A percentile compares a stretch with the other conserved stretches of the same genome.
Conservation (phyloP, 2,797 vertebrate species). For the Anguilla obscura region DNA sequence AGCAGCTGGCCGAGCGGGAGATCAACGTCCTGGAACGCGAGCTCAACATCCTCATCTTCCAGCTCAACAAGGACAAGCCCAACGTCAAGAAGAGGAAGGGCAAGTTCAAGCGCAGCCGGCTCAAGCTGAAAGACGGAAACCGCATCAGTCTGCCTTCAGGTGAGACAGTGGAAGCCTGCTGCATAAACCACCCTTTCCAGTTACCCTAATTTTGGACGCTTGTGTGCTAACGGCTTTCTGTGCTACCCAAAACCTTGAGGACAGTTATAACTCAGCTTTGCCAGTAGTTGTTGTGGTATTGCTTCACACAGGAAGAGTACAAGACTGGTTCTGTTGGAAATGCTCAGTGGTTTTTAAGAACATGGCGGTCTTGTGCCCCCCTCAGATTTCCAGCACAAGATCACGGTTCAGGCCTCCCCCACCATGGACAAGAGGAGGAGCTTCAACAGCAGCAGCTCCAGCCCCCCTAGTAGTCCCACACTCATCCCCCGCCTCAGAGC, state of each 20-base stretch:
- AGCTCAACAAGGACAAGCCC: conserved; percentile 92
- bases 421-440: conserved; percentile 91
- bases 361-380: conserved; percentile 10
- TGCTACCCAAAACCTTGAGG: neutral
- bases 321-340: neutral
- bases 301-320: neutral
- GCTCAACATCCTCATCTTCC: conserved; percentile 93
- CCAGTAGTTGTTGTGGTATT: neutral
- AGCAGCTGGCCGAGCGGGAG: conserved; percentile 88
- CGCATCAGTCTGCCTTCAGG: conserved; percentile 97
- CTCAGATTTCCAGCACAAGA: conserved; percentile 94
- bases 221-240: neutral
- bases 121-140: conserved; percentile 92
- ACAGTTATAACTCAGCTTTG: neutral
- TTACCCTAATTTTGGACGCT: no score
- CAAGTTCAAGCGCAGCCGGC: conserved; percentile 88
- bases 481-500: conserved; percentile 90
- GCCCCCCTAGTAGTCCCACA: conserved; percentile 89
- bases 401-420: conserved; percentile 93
- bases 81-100: conserved; percentile 94
- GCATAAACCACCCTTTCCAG: no score
- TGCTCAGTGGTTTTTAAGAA: neutral
- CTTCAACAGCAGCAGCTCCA: conserved; percentile 85
- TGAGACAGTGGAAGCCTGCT: conserved; percentile 53
- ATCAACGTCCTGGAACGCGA: conserved; percentile 92